phyloP scores from a whole-genome alignment of 2,113 vertebrate genomes.

The Cynopterus brachyotis region DNA sequence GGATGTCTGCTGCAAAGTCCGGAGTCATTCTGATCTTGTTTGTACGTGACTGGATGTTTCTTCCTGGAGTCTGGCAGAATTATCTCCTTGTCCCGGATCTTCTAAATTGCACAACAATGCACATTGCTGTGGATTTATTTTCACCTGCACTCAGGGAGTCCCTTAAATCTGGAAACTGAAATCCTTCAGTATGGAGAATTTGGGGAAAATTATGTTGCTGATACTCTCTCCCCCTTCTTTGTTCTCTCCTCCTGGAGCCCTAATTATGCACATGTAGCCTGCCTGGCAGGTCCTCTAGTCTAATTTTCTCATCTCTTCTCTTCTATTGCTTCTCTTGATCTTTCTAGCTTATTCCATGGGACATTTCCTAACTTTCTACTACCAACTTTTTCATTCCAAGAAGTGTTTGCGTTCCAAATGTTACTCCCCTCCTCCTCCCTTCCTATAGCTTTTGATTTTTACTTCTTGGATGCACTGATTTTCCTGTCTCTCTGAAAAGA shows the following conservation, averaged over 20 bases:
- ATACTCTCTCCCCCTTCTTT: not conserved
- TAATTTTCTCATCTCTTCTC: not conserved
- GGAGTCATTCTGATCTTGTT: not conserved
- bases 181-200: not conserved
- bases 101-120: not conserved
- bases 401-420: not conserved
- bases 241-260: not conserved
- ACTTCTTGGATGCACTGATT: not conserved
- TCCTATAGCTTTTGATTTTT: not conserved
- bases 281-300: not conserved
- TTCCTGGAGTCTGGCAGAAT: not conserved
- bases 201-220: not conserved
- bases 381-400: not conserved
- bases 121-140: not conserved
- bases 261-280: fast-evolving
- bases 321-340: not conserved
- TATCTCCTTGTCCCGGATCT: not conserved
- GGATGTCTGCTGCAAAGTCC: not conserved
- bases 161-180: not conserved
- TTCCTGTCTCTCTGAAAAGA: not conserved
- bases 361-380: not conserved
- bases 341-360: not conserved
- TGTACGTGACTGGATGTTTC: not conserved
- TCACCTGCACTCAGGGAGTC: too few relatives aligned
- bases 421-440: too few relatives aligned